Evolutionary conservation across 2,888 invertebrate genomes (phyloP).

Genomic region (Bedellia somnulentella): DNA sequence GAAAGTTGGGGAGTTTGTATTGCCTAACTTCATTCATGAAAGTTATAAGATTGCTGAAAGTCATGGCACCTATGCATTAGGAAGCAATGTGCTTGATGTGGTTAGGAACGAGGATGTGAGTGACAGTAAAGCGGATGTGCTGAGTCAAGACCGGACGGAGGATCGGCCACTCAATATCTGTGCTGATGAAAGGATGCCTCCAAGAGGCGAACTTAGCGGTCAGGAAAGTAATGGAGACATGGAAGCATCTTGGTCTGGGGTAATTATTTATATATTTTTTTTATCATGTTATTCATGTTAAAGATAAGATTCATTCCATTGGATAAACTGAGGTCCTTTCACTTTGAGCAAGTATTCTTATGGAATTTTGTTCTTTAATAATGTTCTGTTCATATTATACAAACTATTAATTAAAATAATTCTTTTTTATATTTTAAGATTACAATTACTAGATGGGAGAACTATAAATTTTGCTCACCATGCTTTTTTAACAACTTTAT

Average conservation of each 20-base stretch:
- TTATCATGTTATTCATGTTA: too few relatives aligned
- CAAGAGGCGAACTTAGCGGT: slow-evolving; percentile 82
- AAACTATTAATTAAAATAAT: too few relatives aligned
- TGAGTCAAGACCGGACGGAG: slow-evolving; percentile 34
- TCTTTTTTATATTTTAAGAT: too few relatives aligned
- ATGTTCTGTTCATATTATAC: too few relatives aligned
- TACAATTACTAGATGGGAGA: too few relatives aligned
- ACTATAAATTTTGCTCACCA: too few relatives aligned
- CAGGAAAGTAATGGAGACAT: slow-evolving; percentile 85
- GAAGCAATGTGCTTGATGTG: slow-evolving; percentile 14
- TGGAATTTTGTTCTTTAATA: too few relatives aligned
- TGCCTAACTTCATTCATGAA: slow-evolving; percentile 50
- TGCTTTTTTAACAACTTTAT: not conserved
- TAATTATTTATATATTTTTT: slow-evolving; percentile 32
- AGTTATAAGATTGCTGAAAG: slow-evolving; percentile 46
- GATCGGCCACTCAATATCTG: slow-evolving; percentile 68
- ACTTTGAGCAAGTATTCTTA: too few relatives aligned
- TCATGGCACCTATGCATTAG: slow-evolving; percentile 30
- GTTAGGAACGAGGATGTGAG: slow-evolving; percentile 23
- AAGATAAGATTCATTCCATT: too few relatives aligned
- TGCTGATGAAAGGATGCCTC: slow-evolving; percentile 86
- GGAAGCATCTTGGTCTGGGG: slow-evolving; percentile 75
- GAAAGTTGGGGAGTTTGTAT: slow-evolving; percentile 40
- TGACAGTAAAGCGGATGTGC: slow-evolving; percentile 39
- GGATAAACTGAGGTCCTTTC: too few relatives aligned